Percentiles rank a stretch among this genome's conserved stretches.
Evolutionary conservation across 2,797 vertebrate genomes (phyloP).

Genomic region (Amblyopsis hoosieri): DNA sequence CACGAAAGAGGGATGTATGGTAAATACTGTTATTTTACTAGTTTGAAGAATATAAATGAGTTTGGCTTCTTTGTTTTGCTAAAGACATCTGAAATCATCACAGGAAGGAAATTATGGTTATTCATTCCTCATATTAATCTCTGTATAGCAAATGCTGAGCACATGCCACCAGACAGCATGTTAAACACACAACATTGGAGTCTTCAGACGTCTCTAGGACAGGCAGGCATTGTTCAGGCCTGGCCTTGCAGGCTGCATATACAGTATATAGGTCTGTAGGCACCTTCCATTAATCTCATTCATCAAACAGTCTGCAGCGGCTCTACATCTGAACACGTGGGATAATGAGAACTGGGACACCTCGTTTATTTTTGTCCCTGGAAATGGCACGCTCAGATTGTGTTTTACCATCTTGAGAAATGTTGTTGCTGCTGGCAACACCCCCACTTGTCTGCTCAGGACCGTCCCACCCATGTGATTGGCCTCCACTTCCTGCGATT

Average conservation of each 20-base stretch:
- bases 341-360: slow-evolving; percentile 54
- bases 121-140: no score
- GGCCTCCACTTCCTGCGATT: slow-evolving; percentile 72
- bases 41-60: no score
- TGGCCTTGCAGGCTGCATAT: slow-evolving; percentile 2
- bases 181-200: no score
- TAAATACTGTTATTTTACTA: no score
- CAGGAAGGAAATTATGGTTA: no score
- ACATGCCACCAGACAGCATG: no score
- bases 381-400: slow-evolving; percentile 50
- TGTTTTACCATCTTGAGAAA: slow-evolving; percentile 31
- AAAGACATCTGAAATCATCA: no score
- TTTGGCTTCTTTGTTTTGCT: no score
- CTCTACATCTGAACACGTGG: slow-evolving; percentile 31
- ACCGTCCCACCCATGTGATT: slow-evolving; percentile 65
- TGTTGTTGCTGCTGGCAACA: neutral
- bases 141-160: no score
- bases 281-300: slow-evolving; percentile 38
- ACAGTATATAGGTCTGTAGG: slow-evolving; percentile 20
- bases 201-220: neutral
- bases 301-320: slow-evolving; percentile 34
- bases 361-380: slow-evolving; percentile 61
- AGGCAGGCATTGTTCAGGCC: slow-evolving; percentile 10
- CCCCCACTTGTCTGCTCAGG: neutral
- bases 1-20: no score